Evolutionary conservation across 1,140 invertebrate species (phyloP).

Genomic region (Grapholita molesta): DNA sequence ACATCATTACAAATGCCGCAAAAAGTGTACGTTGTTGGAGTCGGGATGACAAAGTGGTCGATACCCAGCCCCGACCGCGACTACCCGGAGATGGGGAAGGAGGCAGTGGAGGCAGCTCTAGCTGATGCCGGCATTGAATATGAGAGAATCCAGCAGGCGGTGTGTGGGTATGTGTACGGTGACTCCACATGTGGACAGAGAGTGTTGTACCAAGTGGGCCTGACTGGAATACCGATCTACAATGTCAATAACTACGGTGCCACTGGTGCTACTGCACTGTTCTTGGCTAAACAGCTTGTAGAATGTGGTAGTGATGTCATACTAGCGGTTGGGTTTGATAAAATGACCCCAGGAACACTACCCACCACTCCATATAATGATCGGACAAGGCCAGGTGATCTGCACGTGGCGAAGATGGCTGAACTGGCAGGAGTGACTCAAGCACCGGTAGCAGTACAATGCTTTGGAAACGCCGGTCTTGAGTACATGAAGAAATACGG

Average conservation of each 20-base stretch:
- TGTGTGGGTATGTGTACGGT: slow-evolving; percentile 97
- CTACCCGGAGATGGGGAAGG: slow-evolving; percentile 96
- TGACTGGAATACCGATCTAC: slow-evolving; percentile 98
- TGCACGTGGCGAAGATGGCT: slow-evolving; percentile 92
- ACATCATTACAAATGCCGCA: slow-evolving; percentile 55
- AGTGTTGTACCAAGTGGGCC: slow-evolving; percentile 95
- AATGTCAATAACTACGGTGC: slow-evolving; percentile 99
- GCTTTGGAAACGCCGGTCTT: slow-evolving; percentile 97
- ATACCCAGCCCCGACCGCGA: slow-evolving; percentile 93
- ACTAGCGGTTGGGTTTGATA: slow-evolving; percentile 97
- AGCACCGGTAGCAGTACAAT: slow-evolving; percentile 92
- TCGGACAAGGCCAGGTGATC: slow-evolving; percentile 95
- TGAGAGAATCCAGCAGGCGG: slow-evolving; percentile 90
- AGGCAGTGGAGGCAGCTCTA: slow-evolving; percentile 94
- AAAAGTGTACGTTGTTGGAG: slow-evolving; percentile 94
- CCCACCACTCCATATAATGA: slow-evolving; percentile 87
- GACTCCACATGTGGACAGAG: slow-evolving; percentile 98
- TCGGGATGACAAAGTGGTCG: slow-evolving; percentile 95
- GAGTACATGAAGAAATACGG: slow-evolving; percentile 99
- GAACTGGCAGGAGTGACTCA: slow-evolving; percentile 88
- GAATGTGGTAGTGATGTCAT: slow-evolving; percentile 93
- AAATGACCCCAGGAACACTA: slow-evolving; percentile 97
- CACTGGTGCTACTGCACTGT: slow-evolving; percentile 96
- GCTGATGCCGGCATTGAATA: slow-evolving; percentile 92
- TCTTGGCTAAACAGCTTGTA: slow-evolving; percentile 94